Percentiles rank a stretch among this genome's conserved stretches.
Evolutionary conservation across 2,113 vertebrate genomes (phyloP).

Genomic region (Clarias macrocephalus): DNA sequence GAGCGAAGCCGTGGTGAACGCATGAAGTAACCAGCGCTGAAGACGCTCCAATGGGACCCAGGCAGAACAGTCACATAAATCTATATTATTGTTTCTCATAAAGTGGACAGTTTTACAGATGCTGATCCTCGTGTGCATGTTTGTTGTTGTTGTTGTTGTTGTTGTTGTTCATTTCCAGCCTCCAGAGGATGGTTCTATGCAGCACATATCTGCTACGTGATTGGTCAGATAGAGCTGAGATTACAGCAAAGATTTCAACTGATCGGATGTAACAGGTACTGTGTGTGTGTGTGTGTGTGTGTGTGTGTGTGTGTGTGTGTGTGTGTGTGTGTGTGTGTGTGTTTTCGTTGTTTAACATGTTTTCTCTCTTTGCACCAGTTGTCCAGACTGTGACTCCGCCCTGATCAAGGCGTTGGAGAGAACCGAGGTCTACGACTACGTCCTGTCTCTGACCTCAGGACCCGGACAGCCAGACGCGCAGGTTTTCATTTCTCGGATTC

Average conservation of each 20-base stretch:
- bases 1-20: too few relatives aligned
- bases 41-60: too few relatives aligned
- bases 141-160: too few relatives aligned
- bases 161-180: not conserved
- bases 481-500: not conserved
- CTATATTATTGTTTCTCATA: not conserved
- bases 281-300: not conserved
- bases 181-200: not conserved
- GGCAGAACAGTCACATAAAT: not conserved
- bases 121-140: not conserved
- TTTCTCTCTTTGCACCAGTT: not conserved
- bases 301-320: conserved; percentile 1
- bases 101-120: not conserved
- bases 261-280: not conserved
- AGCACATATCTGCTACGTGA: not conserved
- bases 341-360: not conserved
- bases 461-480: not conserved
- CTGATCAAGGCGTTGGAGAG: not conserved
- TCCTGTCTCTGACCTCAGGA: not conserved
- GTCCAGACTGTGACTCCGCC: not conserved
- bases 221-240: not conserved
- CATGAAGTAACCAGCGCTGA: too few relatives aligned
- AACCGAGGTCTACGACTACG: conserved; percentile 2
- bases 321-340: not conserved
- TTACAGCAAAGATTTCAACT: not conserved